Evolutionary conservation across 1,140 invertebrate species (phyloP), one percentile per base, ranked within the genome.

Genomic region (Gryllus bimaculatus): DNA sequence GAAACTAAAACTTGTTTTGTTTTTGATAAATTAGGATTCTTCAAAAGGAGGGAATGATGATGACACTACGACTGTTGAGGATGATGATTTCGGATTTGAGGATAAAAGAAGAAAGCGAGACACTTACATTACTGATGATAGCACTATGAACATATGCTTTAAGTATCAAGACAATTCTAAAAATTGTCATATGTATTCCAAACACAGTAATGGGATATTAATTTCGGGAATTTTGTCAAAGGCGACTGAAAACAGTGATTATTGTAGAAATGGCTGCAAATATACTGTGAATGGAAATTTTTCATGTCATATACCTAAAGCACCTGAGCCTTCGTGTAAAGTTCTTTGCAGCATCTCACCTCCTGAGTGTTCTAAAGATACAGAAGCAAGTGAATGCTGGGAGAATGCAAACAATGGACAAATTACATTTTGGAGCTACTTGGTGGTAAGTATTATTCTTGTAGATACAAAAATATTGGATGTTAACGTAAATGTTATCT

Each of bases 361-460:
- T 2, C 26, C 26, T 73, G 73, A 15, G 20, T 18, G 73, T 18
- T 73, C 15, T 20, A 20, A 73, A 20, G 73, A 73, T 18, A 73
- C 15, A 73, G 73, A n/a, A 18, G 18, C 73, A 75, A 75, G 47
- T n/a, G n/a, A 75, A 39, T 26, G 47, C 47, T 47, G 10, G 75
- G 47, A 75, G 47, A 10, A 75, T 47, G 47, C 26, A 39, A 39
- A 39, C 26, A 39, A 39, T 39, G 26, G 26, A 39, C 26, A 39
- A 39, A 39, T 89, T 48, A 93, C 91, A 0, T 91, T 94, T 82
- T 92, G 91, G 90, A 85, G 88, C 21, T 95, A 95, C 82, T 86
- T 94, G 20, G 83, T 90, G 8, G 76, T 86, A 66, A 81, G 78
- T 80, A 13, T 75, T 75, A 13, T 5, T n/a, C 73, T 74, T n/a